These are phyloP conservation scores for Pristionchus pacificus DNA, from an alignment of 1,140 invertebrate genomes.

Conservation along the genomic window DNA sequence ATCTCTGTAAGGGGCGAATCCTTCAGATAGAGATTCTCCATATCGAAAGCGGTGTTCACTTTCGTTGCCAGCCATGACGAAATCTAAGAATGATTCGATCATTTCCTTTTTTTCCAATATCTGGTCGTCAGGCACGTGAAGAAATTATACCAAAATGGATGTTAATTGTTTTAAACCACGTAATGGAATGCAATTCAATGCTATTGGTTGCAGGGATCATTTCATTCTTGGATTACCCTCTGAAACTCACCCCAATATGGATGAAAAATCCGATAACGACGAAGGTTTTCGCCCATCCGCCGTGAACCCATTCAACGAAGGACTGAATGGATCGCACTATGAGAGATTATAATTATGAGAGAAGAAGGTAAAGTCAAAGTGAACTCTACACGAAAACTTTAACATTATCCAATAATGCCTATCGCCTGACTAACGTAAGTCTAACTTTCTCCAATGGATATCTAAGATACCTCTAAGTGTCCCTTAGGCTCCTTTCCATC, in stretches of 20 bases:
- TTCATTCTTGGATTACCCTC: too few species aligned
- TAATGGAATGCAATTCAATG: not conserved
- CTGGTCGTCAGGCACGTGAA: too few species aligned
- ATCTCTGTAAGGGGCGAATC: slow-evolving; percentile 49
- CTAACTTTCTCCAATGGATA: too few species aligned
- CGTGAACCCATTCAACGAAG: slow-evolving; percentile 31
- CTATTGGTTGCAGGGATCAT: too few species aligned
- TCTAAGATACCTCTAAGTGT: too few species aligned
- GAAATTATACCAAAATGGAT: not conserved
- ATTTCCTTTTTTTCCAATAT: too few species aligned
- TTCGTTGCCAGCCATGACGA: slow-evolving; percentile 44
- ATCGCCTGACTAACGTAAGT: too few species aligned
- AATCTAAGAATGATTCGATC: slow-evolving; percentile 28
- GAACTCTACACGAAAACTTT: too few species aligned
- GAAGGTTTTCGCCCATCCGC: slow-evolving; percentile 9
- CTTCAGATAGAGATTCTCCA: slow-evolving; percentile 51
- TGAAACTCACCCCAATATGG: slow-evolving; percentile 30
- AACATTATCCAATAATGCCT: too few species aligned
- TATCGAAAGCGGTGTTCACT: slow-evolving; percentile 53
- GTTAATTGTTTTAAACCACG: not conserved
- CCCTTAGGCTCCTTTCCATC: too few species aligned
- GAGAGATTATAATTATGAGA: too few species aligned
- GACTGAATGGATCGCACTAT: not conserved
- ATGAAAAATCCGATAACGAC: slow-evolving; percentile 19
- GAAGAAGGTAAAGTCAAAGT: too few species aligned